Conservation (phyloP, 2,888 invertebrate species). For the Sepiola atlantica region DNA sequence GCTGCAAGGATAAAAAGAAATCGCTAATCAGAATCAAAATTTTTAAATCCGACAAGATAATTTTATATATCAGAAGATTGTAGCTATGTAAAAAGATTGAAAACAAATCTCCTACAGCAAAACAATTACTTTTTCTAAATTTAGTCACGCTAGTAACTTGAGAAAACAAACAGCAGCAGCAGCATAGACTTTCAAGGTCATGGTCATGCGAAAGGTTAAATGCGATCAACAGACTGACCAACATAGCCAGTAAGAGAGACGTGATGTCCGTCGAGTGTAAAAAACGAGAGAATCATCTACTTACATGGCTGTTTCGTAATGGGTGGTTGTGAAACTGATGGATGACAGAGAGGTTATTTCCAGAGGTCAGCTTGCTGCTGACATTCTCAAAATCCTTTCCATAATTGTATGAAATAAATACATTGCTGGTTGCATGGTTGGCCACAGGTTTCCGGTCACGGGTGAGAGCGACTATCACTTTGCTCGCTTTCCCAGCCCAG, state of each 20-base stretch:
- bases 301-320: conserved; percentile 85
- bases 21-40: too few relatives aligned
- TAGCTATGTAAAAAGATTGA: background rate
- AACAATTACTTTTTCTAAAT: background rate
- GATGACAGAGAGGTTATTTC: conserved; percentile 81
- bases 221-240: too few relatives aligned
- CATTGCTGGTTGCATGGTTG: conserved; percentile 79
- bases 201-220: too few relatives aligned
- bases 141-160: background rate
- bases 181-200: too few relatives aligned
- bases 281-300: conserved; percentile 71
- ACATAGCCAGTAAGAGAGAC: too few relatives aligned
- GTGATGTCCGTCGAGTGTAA: too few relatives aligned
- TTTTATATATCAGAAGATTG: too few relatives aligned
- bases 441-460: conserved; percentile 77
- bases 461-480: conserved; percentile 90
- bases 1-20: too few relatives aligned
- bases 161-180: too few relatives aligned
- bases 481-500: conserved; percentile 91
- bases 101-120: background rate
- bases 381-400: conserved; percentile 86
- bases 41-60: too few relatives aligned
- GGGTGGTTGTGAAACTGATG: conserved; percentile 91
- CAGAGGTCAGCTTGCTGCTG: conserved; percentile 81
- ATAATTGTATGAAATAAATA: conserved; percentile 91